Base-by-base conservation (phyloP, 2,797 vertebrate species). In the Enteromius argenteus region DNA sequence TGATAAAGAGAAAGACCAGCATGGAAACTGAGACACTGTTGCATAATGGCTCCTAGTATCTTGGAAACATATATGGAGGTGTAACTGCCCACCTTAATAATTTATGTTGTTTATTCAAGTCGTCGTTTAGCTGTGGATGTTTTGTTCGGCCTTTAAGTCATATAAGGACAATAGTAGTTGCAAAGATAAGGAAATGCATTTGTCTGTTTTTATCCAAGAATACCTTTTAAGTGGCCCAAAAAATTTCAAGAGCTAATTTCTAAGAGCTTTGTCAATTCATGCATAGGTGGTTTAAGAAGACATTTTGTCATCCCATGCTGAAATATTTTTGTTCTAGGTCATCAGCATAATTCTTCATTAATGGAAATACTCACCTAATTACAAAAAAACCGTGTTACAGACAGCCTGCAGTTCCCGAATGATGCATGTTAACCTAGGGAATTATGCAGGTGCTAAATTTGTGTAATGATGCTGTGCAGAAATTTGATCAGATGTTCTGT, bases 271-370 rank as follows among this genome's bases (percentile, higher is more conserved):
- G 42, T 81, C 44, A 27, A 32, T 15, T 23, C 8, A 74, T 73
- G 27, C 4, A 2, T 60, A 46, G 27, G 17, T 60, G 68, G 39
- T 81, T 81, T 81, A 42, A 72, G 19, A 49, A 19, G 32, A 32
- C 39, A 35, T 53, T 30, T 76, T 21, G 11, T 23, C 23, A 69
- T 66, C 44, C 11, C 60, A 35, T 60, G 27, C 64, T 77, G 72
- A 76, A 83, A 56, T 67, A 53, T 68, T 83, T 83, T 42, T 0
- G 1, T 77, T 58, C 82, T 84, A 78, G 82, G 74, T 77, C 81
- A 83, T 58, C 73, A 32, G 46, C 3, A 3, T 46, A 6, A 58
- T 77, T 42, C 46, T 8, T 60, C 44, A 17, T 35, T 78, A 84
- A 83, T 77, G 19, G 51, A 53, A 84, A 58, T 69, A 77, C 39